Evolutionary conservation across 1,140 invertebrate species (phyloP).

Genomic region (Phymastichus coffea): DNA sequence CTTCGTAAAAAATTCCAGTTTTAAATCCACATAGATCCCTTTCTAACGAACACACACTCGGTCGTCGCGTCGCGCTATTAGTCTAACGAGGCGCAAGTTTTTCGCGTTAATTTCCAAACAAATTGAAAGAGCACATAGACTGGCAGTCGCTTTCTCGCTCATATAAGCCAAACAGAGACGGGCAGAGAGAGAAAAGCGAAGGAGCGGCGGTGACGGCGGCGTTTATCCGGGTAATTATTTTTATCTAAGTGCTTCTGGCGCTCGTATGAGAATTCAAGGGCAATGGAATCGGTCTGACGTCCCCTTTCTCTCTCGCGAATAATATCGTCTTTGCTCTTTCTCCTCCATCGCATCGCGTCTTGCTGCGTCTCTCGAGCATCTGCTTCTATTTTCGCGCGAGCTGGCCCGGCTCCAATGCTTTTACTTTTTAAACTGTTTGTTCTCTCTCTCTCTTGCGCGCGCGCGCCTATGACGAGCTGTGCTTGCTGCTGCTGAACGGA

Average conservation of each 20-base stretch:
- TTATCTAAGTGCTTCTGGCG: constrained; percentile 48
- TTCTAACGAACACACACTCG: no score
- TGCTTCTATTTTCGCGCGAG: constrained; percentile 56
- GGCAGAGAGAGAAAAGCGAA: background rate
- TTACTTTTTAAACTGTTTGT: constrained; percentile 53
- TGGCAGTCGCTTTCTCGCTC: no score
- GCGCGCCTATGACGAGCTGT: constrained; percentile 53
- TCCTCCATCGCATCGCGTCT: constrained; percentile 24
- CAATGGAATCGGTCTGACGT: constrained; percentile 44
- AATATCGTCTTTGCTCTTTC: constrained; percentile 2
- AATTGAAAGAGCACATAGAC: no score
- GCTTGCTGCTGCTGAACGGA: constrained; percentile 52
- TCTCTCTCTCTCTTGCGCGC: no score
- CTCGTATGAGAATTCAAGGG: constrained; percentile 51
- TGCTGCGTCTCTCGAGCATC: constrained; percentile 46
- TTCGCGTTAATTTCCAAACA: no score
- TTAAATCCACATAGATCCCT: no score
- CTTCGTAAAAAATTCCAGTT: no score
- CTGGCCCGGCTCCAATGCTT: constrained; percentile 55
- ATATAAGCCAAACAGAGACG: no score
- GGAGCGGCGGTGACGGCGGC: constrained; percentile 20
- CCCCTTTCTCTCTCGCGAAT: background rate
- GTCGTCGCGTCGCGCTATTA: no score
- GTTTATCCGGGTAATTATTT: constrained; percentile 54
- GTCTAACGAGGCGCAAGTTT: no score